A percentile compares a stretch with the other conserved stretches of the same genome.
These are phyloP conservation scores for Glareola pratincola DNA, from an alignment of 2,113 vertebrate species.

Conservation along the genomic window DNA sequence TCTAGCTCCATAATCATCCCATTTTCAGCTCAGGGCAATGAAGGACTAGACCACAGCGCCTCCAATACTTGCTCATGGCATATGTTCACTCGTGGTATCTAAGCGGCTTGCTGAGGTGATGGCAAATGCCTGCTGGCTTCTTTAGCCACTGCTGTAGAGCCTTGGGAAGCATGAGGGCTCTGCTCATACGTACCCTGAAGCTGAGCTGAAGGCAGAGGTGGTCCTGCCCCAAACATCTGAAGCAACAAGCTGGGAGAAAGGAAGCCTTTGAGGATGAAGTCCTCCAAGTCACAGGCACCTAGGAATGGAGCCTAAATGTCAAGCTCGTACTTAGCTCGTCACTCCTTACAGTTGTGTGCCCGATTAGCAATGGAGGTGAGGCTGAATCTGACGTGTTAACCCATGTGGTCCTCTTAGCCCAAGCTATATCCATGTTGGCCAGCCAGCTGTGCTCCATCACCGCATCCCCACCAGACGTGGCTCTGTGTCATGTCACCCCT, in stretches of 20 bases:
- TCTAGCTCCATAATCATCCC: rapidly evolving
- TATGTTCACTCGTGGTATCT: neutral
- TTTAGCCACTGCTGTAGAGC: neutral
- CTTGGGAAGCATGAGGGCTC: neutral
- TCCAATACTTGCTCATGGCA: neutral
- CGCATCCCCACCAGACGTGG: neutral
- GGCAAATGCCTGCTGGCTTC: neutral
- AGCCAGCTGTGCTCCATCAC: neutral
- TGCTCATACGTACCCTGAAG: neutral
- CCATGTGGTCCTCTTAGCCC: rapidly evolving
- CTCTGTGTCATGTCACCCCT: neutral
- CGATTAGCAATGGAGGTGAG: neutral
- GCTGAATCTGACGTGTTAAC: neutral
- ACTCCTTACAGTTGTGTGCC: neutral
- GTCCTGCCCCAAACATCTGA: neutral
- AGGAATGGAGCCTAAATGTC: neutral
- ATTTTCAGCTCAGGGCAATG: neutral
- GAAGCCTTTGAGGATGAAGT: neutral
- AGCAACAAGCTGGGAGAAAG: neutral
- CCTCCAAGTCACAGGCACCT: neutral
- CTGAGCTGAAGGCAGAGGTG: neutral
- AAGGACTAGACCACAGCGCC: neutral
- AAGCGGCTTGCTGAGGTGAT: neutral
- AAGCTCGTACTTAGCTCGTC: neutral
- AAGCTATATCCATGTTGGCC: neutral